A percentile compares a stretch with the other conserved stretches of the same genome.
Conservation (phyloP, 2,888 invertebrate species). For the Lochmaea capreae region DNA sequence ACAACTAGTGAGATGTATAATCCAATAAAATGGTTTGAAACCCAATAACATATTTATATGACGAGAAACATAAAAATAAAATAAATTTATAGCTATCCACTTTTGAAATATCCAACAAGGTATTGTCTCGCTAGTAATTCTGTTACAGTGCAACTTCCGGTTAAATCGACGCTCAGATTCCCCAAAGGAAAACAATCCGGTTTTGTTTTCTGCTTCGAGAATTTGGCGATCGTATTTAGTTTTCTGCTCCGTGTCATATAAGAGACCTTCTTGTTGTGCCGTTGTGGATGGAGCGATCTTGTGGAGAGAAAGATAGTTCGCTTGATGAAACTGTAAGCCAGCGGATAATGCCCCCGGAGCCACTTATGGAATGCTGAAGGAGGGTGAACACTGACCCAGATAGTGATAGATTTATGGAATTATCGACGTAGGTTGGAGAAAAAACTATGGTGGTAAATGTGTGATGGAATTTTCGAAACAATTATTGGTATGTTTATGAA, state of each 20-base stretch:
- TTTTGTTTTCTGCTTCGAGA: slow-evolving; percentile 22
- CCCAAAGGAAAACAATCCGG: slow-evolving; percentile 13
- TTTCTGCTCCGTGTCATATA: slow-evolving; percentile 21
- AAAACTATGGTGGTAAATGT: not conserved
- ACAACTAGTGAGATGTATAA: too few species aligned
- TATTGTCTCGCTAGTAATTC: slow-evolving; percentile 51
- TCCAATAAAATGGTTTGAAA: too few species aligned
- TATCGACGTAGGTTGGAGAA: not conserved
- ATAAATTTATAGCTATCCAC: too few species aligned
- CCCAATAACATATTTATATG: too few species aligned
- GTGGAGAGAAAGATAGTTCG: slow-evolving; percentile 27
- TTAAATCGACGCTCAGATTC: slow-evolving; percentile 39
- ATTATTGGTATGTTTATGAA: not conserved
- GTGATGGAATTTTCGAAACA: too few species aligned
- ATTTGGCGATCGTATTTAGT: slow-evolving; percentile 25
- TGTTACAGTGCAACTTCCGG: slow-evolving; percentile 50
- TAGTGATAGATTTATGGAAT: slow-evolving; percentile 22
- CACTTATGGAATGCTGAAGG: slow-evolving; percentile 26
- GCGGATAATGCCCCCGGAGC: slow-evolving; percentile 18
- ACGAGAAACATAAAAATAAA: too few species aligned
- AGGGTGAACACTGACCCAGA: slow-evolving; percentile 28
- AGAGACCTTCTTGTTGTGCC: slow-evolving; percentile 9
- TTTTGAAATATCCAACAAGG: slow-evolving; percentile 21
- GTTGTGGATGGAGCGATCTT: slow-evolving; percentile 1
- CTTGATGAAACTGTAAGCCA: slow-evolving; percentile 29